Conservation (phyloP, 2,888 invertebrate genomes). For the Liopterus haemorrhoidalis region DNA sequence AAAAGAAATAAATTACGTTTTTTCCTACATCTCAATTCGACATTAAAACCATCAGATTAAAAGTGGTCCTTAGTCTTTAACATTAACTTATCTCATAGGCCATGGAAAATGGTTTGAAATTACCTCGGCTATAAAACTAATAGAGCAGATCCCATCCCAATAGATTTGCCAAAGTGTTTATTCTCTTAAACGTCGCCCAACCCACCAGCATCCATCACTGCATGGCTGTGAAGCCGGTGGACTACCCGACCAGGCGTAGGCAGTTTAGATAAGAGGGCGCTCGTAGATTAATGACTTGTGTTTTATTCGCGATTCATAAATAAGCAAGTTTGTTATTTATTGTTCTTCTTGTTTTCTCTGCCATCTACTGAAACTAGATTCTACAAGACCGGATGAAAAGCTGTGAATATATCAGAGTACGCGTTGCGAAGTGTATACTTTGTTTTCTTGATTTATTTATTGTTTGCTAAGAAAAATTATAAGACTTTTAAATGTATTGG, state of each 20-base stretch:
- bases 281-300: slow-evolving; percentile 19
- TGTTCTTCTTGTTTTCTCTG: slow-evolving; percentile 16
- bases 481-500: too few relatives aligned
- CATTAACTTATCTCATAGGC: too few relatives aligned
- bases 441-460: too few relatives aligned
- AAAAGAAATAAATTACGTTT: too few relatives aligned
- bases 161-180: slow-evolving; percentile 14
- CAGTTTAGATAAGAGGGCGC: slow-evolving; percentile 6
- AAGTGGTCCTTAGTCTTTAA: too few relatives aligned
- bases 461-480: slow-evolving; percentile 15
- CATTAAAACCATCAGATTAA: too few relatives aligned
- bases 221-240: neutral
- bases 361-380: slow-evolving; percentile 10
- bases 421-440: too few relatives aligned
- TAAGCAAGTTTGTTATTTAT: slow-evolving; percentile 22
- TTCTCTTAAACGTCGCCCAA: slow-evolving; percentile 14
- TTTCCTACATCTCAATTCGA: too few relatives aligned
- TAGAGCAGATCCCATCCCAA: slow-evolving; percentile 12
- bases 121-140: slow-evolving; percentile 18
- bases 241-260: neutral
- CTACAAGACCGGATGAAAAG: slow-evolving; percentile 13
- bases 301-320: slow-evolving; percentile 23
- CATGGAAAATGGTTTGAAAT: too few relatives aligned
- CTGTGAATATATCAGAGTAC: slow-evolving; percentile 15
- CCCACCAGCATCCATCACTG: slow-evolving; percentile 7